phyloP scores from a whole-genome alignment of 2,797 vertebrate species.

The Pipistrellus pipistrellus region DNA sequence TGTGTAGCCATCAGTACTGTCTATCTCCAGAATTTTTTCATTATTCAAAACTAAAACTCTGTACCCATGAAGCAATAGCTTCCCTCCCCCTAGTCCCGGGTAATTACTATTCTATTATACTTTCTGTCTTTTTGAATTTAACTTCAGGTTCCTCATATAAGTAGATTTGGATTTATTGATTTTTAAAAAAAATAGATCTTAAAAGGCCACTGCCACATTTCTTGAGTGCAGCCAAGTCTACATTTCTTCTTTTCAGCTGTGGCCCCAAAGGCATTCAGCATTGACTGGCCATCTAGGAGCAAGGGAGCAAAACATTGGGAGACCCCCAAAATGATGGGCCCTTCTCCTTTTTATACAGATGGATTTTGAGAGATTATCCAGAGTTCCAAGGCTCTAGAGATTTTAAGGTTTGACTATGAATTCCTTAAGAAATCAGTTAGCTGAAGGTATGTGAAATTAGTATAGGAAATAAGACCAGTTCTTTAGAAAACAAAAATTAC shows the following conservation, averaged over 20 bases:
- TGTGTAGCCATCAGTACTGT: not conserved
- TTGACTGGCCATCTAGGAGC: not conserved
- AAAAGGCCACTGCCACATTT: not conserved
- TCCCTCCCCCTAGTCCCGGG: not conserved
- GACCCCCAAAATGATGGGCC: not conserved
- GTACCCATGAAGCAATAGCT: not conserved
- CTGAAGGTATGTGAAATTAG: slow-evolving; percentile 16
- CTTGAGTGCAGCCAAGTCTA: not conserved
- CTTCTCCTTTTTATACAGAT: slow-evolving; percentile 17
- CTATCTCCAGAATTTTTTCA: not conserved
- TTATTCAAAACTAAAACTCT: not conserved
- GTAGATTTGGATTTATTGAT: not conserved
- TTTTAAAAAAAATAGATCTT: slow-evolving; percentile 5
- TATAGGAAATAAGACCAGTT: slow-evolving; percentile 25
- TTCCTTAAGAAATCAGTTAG: not conserved
- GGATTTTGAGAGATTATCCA: not conserved
- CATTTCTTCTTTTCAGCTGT: not conserved
- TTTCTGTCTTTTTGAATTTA: not conserved
- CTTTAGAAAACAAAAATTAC: slow-evolving; percentile 15
- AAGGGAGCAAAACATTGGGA: not conserved
- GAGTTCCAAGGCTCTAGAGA: not conserved
- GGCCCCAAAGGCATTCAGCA: not conserved
- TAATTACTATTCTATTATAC: not conserved
- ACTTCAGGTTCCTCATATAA: not conserved
- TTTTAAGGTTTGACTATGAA: not conserved